phyloP scores from a whole-genome alignment of 2,113 vertebrate species.

The Notothenia rossii region DNA sequence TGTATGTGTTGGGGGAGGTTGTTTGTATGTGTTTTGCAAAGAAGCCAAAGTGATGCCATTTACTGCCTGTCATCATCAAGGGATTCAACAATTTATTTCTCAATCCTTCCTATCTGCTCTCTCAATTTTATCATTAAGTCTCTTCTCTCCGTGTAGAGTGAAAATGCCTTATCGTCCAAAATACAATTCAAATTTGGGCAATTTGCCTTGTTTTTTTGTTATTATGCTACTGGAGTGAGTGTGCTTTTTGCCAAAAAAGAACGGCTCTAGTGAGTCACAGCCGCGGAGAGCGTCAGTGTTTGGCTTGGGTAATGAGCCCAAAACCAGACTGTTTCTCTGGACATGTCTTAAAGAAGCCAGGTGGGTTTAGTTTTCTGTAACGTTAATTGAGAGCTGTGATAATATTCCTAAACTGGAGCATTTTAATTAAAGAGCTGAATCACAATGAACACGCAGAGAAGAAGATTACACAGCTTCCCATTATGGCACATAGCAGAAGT shows the following conservation, averaged over 20 bases:
- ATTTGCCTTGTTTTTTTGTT: conserved; percentile 62
- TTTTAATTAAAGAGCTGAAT: conserved; percentile 38
- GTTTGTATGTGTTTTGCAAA: conserved; percentile 68
- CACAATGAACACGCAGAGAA: conserved; percentile 6
- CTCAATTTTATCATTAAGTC: conserved; percentile 72
- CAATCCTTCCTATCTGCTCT: conserved; percentile 64
- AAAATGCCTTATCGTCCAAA: conserved; percentile 67
- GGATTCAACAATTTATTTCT: conserved; percentile 70
- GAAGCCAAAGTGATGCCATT: conserved; percentile 71
- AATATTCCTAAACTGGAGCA: conserved; percentile 24
- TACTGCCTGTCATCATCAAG: conserved; percentile 71
- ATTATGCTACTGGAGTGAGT: conserved; percentile 37
- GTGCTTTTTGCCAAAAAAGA: conserved; percentile 47
- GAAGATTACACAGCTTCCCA: conserved; percentile 22
- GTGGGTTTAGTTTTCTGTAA: conserved; percentile 34
- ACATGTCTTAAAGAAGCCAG: conserved; percentile 21
- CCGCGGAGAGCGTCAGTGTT: conserved; percentile 35
- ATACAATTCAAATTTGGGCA: conserved; percentile 66
- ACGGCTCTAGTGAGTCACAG: conserved; percentile 34
- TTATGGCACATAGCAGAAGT: conserved; percentile 11
- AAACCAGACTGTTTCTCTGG: conserved; percentile 22
- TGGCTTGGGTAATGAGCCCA: conserved; percentile 47
- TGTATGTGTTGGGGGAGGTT: conserved; percentile 13
- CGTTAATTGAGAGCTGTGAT: conserved; percentile 32
- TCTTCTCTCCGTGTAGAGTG: conserved; percentile 44